A percentile compares a stretch with the other conserved stretches of the same genome.
Evolutionary conservation across 2,888 invertebrate species (phyloP).

Genomic region (Drepana falcataria): DNA sequence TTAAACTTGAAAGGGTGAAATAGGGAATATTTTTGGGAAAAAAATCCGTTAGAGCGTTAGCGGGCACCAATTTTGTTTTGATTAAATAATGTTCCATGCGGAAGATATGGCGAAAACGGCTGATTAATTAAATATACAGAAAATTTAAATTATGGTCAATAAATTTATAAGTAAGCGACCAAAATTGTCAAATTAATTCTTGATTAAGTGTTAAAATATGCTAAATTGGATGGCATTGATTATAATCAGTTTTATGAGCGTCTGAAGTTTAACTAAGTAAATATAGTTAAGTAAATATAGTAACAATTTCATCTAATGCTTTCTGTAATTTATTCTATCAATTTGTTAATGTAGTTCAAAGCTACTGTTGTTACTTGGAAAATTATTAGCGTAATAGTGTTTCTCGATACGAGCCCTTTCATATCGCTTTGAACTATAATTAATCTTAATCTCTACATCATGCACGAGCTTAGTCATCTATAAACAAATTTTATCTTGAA

Average conservation of each 20-base stretch:
- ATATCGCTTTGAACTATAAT: not conserved
- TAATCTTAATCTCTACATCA: not conserved
- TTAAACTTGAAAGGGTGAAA: too few species aligned
- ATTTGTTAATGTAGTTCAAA: not conserved
- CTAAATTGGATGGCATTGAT: constrained; percentile 3
- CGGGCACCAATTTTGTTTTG: too few species aligned
- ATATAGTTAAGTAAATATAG: too few species aligned
- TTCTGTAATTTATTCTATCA: not conserved
- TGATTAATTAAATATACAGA: too few species aligned
- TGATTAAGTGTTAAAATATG: too few species aligned
- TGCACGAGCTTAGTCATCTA: not conserved
- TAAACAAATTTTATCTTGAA: not conserved
- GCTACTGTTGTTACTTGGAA: not conserved
- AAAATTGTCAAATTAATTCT: too few species aligned
- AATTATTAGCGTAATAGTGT: not conserved
- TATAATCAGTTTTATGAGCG: not conserved
- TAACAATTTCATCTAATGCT: not conserved
- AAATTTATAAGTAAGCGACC: too few species aligned
- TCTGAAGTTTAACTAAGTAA: not conserved
- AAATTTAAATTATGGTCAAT: too few species aligned
- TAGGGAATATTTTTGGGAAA: too few species aligned
- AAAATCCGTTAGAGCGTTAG: too few species aligned
- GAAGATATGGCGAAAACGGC: too few species aligned
- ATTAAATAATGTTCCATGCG: too few species aligned
- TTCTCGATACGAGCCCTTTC: not conserved